These are phyloP conservation scores for Imbricaverruca yamaguchii DNA, from an alignment of 2,888 invertebrate species.

Conservation along the genomic window DNA sequence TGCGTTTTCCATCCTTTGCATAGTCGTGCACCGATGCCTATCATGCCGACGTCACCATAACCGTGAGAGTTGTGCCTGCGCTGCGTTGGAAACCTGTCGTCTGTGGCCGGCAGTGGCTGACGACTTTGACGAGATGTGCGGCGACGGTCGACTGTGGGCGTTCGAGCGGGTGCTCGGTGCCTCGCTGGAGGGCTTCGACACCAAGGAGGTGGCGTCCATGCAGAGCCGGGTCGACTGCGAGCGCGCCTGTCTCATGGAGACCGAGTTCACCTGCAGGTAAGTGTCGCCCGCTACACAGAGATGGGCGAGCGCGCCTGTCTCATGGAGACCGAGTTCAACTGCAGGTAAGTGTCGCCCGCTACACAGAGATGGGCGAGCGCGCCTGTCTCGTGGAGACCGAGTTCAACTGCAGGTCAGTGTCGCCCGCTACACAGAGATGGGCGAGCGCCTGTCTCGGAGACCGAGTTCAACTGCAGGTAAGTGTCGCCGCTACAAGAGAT, in stretches of 20 bases:
- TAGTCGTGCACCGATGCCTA: no score
- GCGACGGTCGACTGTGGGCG: constrained; percentile 44
- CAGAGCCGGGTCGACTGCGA: constrained; percentile 45
- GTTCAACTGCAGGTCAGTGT: constrained; percentile 42
- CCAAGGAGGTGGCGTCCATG: constrained; percentile 41
- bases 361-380: constrained; percentile 35
- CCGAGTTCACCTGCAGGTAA: constrained; percentile 44
- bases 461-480: constrained; percentile 33
- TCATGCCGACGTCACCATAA: no score
- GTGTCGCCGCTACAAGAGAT: no score
- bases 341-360: constrained; percentile 40
- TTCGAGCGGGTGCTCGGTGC: constrained; percentile 48
- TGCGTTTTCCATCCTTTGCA: no score
- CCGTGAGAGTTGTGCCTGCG: constrained; percentile 27
- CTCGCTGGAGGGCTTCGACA: constrained; percentile 43
- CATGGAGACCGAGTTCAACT: constrained; percentile 47
- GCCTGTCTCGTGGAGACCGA: constrained; percentile 37
- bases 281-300: no score
- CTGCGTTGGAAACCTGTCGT: constrained; percentile 26
- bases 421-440: no score
- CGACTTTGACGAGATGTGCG: constrained; percentile 42
- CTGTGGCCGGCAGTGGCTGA: constrained; percentile 36
- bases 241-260: constrained; percentile 47
- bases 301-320: constrained; percentile 42
- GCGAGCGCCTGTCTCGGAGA: constrained; percentile 43